These are phyloP conservation scores for Barypeithes pellucidus DNA, from an alignment of 2,888 invertebrate species.

Conservation along the genomic window DNA sequence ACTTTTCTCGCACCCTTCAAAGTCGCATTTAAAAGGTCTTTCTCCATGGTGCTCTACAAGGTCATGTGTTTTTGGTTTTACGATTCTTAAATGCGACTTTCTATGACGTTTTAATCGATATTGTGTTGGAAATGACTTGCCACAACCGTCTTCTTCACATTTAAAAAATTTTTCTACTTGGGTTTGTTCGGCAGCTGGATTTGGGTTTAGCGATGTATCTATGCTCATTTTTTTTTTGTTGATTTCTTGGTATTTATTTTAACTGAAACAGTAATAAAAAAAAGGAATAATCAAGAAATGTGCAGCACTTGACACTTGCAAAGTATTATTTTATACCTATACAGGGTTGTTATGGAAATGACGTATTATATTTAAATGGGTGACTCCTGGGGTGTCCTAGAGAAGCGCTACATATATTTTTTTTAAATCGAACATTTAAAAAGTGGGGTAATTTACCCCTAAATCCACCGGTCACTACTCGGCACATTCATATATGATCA, in stretches of 20 bases:
- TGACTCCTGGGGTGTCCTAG: too few relatives aligned
- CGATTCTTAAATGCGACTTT: neutral
- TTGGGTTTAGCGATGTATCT: neutral
- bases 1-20: conserved; percentile 59
- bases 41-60: conserved; percentile 33
- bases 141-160: conserved; percentile 7
- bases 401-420: too few relatives aligned
- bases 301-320: neutral
- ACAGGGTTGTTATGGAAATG: too few relatives aligned
- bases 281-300: neutral
- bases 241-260: neutral
- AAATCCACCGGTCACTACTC: too few relatives aligned
- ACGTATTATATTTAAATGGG: too few relatives aligned
- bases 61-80: neutral
- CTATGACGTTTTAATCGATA: neutral
- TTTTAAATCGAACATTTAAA: too few relatives aligned
- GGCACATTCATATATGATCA: too few relatives aligned
- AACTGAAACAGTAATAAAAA: conserved; percentile 13
- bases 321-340: too few relatives aligned
- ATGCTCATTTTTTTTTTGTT: neutral
- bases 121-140: neutral
- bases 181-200: neutral
- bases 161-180: neutral
- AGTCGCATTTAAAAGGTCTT: conserved; percentile 60
- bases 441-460: too few relatives aligned